Evolutionary conservation across 2,797 vertebrate genomes (phyloP).

Genomic region (Lateolabrax maculatus): DNA sequence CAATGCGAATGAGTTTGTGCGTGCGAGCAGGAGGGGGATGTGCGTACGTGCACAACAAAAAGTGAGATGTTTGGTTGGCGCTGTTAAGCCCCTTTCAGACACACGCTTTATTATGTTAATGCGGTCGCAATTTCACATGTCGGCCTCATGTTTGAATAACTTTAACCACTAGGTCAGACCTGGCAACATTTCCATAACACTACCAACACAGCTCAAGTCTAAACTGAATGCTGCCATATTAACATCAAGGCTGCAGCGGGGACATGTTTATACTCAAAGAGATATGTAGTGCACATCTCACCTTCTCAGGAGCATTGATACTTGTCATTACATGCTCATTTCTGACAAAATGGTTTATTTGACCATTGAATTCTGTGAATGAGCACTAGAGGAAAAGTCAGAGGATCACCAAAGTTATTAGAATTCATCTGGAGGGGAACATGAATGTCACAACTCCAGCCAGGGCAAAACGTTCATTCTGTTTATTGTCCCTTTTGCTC

Average conservation of each 20-base stretch:
- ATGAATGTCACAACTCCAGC: no score
- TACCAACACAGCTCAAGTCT: neutral
- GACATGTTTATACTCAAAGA: neutral
- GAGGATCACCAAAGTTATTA: neutral
- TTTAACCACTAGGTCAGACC: neutral
- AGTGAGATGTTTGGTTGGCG: conserved; percentile 10
- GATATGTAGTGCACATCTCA: neutral
- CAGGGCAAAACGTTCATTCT: no score
- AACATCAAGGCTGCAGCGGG: neutral
- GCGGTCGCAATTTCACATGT: conserved; percentile 4
- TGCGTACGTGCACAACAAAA: conserved; percentile 12
- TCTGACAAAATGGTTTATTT: neutral
- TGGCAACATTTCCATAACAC: conserved; percentile 4
- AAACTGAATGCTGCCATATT: neutral
- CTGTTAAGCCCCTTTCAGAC: conserved; percentile 5
- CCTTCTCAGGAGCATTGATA: neutral
- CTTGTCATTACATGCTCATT: neutral
- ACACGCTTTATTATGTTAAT: conserved; percentile 18
- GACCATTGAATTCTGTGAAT: neutral
- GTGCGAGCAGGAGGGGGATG: neutral
- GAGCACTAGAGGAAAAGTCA: neutral
- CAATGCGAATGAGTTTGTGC: conserved; percentile 19
- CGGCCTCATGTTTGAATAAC: conserved; percentile 5
- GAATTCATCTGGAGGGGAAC: neutral
- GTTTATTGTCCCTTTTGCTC: no score